Evolutionary conservation across 2,113 vertebrate species (phyloP).

Genomic region (Geococcyx californianus): DNA sequence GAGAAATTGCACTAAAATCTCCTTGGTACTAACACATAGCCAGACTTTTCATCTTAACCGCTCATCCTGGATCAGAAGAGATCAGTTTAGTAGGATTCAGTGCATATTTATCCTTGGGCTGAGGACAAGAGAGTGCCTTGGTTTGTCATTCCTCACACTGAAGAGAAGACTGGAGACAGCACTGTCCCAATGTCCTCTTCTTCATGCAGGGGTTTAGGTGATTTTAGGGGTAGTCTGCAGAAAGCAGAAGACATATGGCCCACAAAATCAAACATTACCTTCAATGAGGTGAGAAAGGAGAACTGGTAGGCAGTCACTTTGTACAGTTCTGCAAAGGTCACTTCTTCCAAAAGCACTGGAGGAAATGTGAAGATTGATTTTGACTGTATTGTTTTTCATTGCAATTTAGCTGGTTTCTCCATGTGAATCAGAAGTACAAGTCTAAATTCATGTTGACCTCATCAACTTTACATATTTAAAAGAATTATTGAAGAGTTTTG

Average conservation of each 20-base stretch:
- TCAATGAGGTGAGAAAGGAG: background rate
- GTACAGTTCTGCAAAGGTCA: background rate
- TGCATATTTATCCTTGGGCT: rapidly evolving
- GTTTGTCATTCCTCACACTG: background rate
- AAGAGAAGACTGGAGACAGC: background rate
- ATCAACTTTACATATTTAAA: background rate
- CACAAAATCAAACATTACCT: background rate
- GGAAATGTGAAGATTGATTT: background rate
- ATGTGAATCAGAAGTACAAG: background rate
- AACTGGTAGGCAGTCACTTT: background rate
- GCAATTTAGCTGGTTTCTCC: background rate
- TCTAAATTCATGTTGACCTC: background rate
- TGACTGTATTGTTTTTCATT: background rate
- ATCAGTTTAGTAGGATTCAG: background rate
- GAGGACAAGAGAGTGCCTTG: background rate
- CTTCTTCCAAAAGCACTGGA: background rate
- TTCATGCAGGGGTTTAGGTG: background rate
- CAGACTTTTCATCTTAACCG: background rate
- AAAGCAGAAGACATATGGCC: background rate
- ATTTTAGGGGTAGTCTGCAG: background rate
- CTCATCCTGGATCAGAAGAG: background rate
- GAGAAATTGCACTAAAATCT: background rate
- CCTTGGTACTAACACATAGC: background rate
- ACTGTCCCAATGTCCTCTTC: background rate
- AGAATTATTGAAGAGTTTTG: background rate